phyloP scores from a whole-genome alignment of 2,888 invertebrate species.

The Morpho helenor region DNA sequence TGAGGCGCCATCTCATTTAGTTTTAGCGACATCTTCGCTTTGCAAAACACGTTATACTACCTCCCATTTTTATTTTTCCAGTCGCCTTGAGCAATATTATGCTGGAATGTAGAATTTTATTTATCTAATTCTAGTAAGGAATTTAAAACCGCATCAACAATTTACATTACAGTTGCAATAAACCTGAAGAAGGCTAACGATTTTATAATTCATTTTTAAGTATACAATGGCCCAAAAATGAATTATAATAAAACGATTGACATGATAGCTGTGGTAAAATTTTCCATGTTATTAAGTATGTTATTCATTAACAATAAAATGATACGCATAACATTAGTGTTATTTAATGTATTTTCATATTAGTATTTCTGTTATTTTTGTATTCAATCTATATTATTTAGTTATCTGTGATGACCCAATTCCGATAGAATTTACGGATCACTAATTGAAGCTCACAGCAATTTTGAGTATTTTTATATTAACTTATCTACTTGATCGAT shows the following conservation, averaged over 20 bases:
- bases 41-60: slow-evolving; percentile 28
- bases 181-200: slow-evolving; percentile 5
- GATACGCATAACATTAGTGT: too few species aligned
- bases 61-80: slow-evolving; percentile 23
- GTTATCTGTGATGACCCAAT: too few species aligned
- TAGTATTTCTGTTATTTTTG: too few species aligned
- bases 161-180: background rate
- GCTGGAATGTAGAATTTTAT: slow-evolving; percentile 3
- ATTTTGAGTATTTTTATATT: too few species aligned
- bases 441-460: too few species aligned
- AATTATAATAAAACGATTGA: background rate
- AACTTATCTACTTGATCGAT: too few species aligned
- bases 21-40: slow-evolving; percentile 19
- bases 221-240: background rate
- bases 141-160: background rate
- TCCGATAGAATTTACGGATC: too few species aligned
- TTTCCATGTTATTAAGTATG: too few species aligned
- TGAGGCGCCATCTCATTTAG: slow-evolving; percentile 24
- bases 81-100: slow-evolving; percentile 7
- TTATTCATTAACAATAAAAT: too few species aligned
- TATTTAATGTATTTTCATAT: too few species aligned
- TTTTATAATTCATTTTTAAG: slow-evolving; percentile 9
- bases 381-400: too few species aligned
- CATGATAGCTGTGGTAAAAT: too few species aligned
- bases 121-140: background rate